Base-by-base conservation (phyloP, 2,797 vertebrate genomes). In the Australoheros facetus region DNA sequence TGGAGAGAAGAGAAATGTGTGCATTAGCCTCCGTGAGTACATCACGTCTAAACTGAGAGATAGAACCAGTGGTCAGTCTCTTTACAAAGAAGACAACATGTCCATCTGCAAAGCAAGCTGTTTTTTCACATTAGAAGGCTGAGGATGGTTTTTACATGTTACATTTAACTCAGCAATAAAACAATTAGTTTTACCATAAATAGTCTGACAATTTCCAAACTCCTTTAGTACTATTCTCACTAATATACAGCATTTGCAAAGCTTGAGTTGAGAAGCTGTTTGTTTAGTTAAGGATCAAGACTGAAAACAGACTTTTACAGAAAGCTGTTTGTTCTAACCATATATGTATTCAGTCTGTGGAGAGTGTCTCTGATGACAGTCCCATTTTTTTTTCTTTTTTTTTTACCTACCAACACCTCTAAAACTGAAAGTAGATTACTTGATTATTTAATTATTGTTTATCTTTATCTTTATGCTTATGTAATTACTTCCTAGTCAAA, bases 1-100 rank as follows among this genome's bases (percentile, higher is more conserved):
- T 26, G 9, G 70, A 39, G 64, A 79, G 81, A 64, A 77, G 75
- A 83, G 64, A 58, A 73, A 85, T 73, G 66, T 80, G 73, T 60
- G 86, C 81, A 57, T 79, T 81, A 77, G 82, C 60, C 34, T 78
- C 73, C 1, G 7, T 4, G 4, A 54, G 51, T 75, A 66, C 77
- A 62, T 86, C 78, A 57, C 56, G 83, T 83, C 42, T 57, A 56
- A 82, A 48, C 26, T 11, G 3, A 26, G 56, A 76, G 75, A 73
- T 4, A 7, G 39, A 53, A 28, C 9, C 1, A 13, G 13, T 57
- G 56, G 78, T 79, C 77, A 2, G 21, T 34, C 23, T 51, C 70
- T 69, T 45, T 56, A 45, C 58, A 71, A 84, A 58, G 37, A 81
- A 32, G 62, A 59, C 74, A 64, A 83, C 14, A n/a, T 58, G 70